Conservation (phyloP, 2,888 invertebrate genomes). For the Blastobasis lacticolella region DNA sequence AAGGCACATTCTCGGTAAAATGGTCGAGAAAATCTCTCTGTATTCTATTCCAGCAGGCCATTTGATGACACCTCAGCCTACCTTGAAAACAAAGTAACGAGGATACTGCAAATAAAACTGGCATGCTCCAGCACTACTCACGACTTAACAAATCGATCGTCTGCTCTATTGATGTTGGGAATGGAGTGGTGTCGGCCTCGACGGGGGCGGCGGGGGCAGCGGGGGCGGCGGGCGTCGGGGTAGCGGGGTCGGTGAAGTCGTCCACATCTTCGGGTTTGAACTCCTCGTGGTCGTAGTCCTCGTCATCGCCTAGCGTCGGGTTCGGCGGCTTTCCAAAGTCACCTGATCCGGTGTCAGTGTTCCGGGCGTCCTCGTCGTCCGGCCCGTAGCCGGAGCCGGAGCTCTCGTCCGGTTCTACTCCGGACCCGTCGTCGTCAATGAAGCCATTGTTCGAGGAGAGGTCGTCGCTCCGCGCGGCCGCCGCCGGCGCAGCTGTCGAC, state of each 20-base stretch:
- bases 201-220: conserved; percentile 19
- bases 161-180: conserved; percentile 24
- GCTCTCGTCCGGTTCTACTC: conserved; percentile 86
- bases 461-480: conserved; percentile 53
- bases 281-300: conserved; percentile 43
- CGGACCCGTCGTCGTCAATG: conserved; percentile 85
- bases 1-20: too few species aligned
- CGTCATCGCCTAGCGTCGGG: conserved; percentile 55
- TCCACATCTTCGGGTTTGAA: conserved; percentile 8
- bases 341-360: conserved; percentile 53
- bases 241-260: not conserved
- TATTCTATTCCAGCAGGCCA: too few species aligned
- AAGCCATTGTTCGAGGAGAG: conserved; percentile 75
- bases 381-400: conserved; percentile 88
- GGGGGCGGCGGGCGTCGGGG: conserved; percentile 17
- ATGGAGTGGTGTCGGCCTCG: conserved; percentile 6
- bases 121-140: conserved; percentile 73
- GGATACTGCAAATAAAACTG: conserved; percentile 56
- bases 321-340: conserved; percentile 36
- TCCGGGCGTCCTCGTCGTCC: conserved; percentile 80
- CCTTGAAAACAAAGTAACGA: conserved; percentile 21
- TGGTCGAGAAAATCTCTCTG: too few species aligned
- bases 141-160: conserved; percentile 58
- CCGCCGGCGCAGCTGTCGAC: conserved; percentile 41
- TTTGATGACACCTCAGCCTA: conserved; percentile 16